Conservation (phyloP, 2,888 invertebrate species). For the Stenodera caucasica region DNA sequence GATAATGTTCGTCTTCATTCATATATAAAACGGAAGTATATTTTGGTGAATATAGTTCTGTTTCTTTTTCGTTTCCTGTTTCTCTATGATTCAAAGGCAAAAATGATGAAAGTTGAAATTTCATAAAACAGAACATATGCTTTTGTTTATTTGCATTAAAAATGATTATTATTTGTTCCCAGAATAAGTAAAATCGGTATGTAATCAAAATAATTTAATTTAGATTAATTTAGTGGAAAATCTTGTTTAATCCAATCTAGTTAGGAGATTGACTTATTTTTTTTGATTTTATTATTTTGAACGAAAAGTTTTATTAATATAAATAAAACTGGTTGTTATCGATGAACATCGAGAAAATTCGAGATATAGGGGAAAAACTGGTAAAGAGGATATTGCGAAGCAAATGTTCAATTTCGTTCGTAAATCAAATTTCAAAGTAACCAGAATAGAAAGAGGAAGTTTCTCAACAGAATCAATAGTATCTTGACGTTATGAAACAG, state of each 20-base stretch:
- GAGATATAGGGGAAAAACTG: conserved; percentile 8
- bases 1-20: neutral
- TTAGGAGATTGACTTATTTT: no score
- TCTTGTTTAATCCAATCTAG: no score
- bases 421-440: conserved; percentile 31
- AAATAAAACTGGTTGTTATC: neutral
- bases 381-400: conserved; percentile 31
- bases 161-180: no score
- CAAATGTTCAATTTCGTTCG: conserved; percentile 32
- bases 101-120: neutral
- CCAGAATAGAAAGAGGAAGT: conserved; percentile 11
- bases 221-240: no score
- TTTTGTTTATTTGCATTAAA: neutral
- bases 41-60: neutral
- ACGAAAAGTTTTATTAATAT: neutral
- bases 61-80: neutral
- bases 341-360: neutral
- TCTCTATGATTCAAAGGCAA: neutral
- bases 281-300: neutral
- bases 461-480: neutral
- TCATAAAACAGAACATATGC: neutral
- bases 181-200: no score
- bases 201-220: no score
- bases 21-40: neutral
- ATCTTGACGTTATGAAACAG: neutral